Evolutionary conservation across 2,797 vertebrate genomes (phyloP).

Genomic region (Enteromius argenteus): DNA sequence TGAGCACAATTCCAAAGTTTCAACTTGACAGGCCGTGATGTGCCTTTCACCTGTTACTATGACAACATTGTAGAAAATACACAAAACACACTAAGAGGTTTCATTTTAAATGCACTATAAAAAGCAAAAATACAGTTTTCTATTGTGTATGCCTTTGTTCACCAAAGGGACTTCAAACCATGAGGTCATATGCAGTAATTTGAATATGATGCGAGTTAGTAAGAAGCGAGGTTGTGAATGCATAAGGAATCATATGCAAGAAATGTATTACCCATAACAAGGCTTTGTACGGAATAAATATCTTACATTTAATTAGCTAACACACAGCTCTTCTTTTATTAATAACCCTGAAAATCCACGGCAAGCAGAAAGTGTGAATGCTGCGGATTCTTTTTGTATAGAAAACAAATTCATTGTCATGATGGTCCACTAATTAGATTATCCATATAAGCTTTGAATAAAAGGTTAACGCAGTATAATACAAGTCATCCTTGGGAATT

Average conservation of each 20-base stretch:
- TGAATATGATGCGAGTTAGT: neutral
- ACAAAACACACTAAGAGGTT: neutral
- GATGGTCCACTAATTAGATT: conserved; percentile 24
- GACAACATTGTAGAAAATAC: conserved; percentile 18
- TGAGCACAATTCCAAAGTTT: conserved; percentile 10
- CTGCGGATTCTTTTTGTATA: neutral
- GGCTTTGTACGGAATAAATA: neutral
- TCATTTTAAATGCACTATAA: neutral
- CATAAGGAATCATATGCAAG: neutral
- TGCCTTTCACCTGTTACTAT: conserved; percentile 25
- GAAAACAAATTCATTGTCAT: neutral
- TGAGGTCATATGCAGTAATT: neutral
- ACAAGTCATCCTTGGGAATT: conserved; percentile 13
- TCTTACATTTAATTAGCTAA: conserved; percentile 1
- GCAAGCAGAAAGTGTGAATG: neutral
- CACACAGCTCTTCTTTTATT: conserved; percentile 2
- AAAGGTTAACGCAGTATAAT: conserved; percentile 13
- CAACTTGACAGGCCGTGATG: neutral
- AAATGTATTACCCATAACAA: neutral
- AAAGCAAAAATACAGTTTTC: neutral
- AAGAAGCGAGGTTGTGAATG: conserved; percentile 1
- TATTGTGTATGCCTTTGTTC: neutral
- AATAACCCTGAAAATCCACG: neutral
- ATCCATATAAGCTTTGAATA: conserved; percentile 25
- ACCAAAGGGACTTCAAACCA: neutral